Base-by-base conservation (phyloP, 2,888 invertebrate species). In the Lepidonotus clava region DNA sequence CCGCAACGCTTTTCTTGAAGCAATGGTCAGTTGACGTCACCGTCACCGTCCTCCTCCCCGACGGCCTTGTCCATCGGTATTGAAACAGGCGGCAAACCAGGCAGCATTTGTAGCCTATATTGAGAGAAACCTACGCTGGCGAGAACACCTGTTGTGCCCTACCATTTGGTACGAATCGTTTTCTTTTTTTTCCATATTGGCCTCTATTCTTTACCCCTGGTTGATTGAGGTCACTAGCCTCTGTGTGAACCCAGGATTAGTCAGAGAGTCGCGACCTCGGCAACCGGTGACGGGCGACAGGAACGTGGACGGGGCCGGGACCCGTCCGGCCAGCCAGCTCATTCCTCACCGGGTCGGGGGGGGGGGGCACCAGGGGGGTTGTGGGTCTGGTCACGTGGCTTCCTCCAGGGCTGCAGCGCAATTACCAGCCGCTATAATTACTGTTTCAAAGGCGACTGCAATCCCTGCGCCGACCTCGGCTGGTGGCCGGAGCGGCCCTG, bases 401-500 rank as follows among this genome's bases (percentile, higher is more conserved):
- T 11, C 4, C 21, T 46, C 11, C 80, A 14, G 28, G 80, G 51
- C 28, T 28, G 46, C 21, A 34, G 24, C 51, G 51, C 80, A 46
- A 80, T 80, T 41, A 80, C 46, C 46, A 80, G 80, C 46, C n/a
- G 80, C 28, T 46, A 80, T 80, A 80, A 80, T 80, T 80, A 80
- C 28, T 80, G 80, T 80, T 80, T 80, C 80, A 80, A 80, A 80
- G 51, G 28, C 80, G 6, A 24, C 80, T 46, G 80, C 80, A 41
- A 46, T 80, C 80, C 51, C n/a, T 14, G 28, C 8, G 1, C 6
- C 46, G 80, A 80, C 80, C 80, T 46, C 6, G 28, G 80, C 14
- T 71, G 34, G 71, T 14, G 14, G 46, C 76, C 14, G 28, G 14
- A 6, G 14, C 51, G 46, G 8, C 28, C 80, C 80, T 24, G 14